These are phyloP conservation scores for Dendrolimus houi DNA, from an alignment of 2,888 invertebrate genomes.

Conservation along the genomic window DNA sequence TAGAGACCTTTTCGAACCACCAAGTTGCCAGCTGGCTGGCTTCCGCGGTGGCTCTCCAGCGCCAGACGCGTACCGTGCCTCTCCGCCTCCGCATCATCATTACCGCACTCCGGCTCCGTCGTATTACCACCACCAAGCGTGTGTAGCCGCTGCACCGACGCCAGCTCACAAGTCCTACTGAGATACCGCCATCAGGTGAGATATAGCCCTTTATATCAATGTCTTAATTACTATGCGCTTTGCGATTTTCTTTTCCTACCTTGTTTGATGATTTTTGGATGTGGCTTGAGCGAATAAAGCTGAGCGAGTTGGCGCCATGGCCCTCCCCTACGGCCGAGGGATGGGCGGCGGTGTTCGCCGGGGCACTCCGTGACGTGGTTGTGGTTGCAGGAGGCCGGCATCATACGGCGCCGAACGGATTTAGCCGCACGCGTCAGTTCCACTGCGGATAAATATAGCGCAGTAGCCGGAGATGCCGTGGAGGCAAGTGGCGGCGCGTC, in stretches of 20 bases:
- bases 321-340: conserved; percentile 33
- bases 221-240: conserved; percentile 21
- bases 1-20: conserved; percentile 69
- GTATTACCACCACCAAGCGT: conserved; percentile 78
- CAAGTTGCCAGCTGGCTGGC: conserved; percentile 68
- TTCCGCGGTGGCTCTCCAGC: conserved; percentile 65
- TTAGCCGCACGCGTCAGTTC: conserved; percentile 68
- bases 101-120: conserved; percentile 63
- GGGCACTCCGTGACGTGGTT: conserved; percentile 63
- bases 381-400: conserved; percentile 72
- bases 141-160: conserved; percentile 70
- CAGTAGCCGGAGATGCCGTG: conserved; percentile 62
- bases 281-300: conserved; percentile 52
- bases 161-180: conserved; percentile 71
- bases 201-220: not conserved
- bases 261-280: conserved; percentile 12
- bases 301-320: conserved; percentile 45
- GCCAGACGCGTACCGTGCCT: conserved; percentile 56
- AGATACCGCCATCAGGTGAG: conserved; percentile 59
- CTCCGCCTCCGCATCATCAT: conserved; percentile 67
- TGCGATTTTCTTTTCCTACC: conserved; percentile 29
- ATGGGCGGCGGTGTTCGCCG: conserved; percentile 34
- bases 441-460: conserved; percentile 71
- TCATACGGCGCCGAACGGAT: conserved; percentile 67
- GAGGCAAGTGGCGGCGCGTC: conserved; percentile 69